Base-by-base conservation (phyloP, 1,140 invertebrate genomes). In the Drosophila virilis region DNA sequence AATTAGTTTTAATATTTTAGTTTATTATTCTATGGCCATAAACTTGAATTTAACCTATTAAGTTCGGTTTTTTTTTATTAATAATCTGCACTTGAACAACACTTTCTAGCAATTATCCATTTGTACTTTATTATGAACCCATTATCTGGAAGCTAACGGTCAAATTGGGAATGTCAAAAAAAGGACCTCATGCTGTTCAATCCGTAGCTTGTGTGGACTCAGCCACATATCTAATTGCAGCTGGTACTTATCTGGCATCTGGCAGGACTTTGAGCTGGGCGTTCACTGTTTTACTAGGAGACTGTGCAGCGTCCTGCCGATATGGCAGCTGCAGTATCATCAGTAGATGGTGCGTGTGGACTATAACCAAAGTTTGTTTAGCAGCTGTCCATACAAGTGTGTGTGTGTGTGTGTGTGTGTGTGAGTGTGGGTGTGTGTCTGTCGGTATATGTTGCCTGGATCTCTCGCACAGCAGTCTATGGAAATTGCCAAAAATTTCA, bases 401-500 rank as follows among this genome's bases (percentile, higher is more conserved):
- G 68, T 48, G 59, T 38, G 43, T 22, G 6, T 45, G 50, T 17
- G 12, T 37, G 28, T 66, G 33, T 33, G 35, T 61, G 57, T 32
- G 43, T 33, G 35, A 45, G n/a, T 55, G 43, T 33, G 35, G 38
- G n/a, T 55, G 37, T 62, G 61, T 50, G 57, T 66, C 61, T 51
- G 58, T 77, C 43, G 61, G 54, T 65, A 58, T 40, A 28, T 59
- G 45, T 40, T 48, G 50, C 35, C 17, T 40, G 33, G 13, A 42
- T 45, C 43, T 66, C 22, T 67, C n/a, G 46, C 50, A 50, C 32
- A 50, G 46, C 57, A 58, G 68, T 75, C 70, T 69, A 78, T 78
- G 75, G 78, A 78, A 78, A 78, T 85, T 75, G 33, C 82, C 82
- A 76, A 86, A 85, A 86, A 85, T 85, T 85, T 48, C 78, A 74